Evolutionary conservation across 2,888 invertebrate genomes (phyloP).

Genomic region (Troilus luridus): DNA sequence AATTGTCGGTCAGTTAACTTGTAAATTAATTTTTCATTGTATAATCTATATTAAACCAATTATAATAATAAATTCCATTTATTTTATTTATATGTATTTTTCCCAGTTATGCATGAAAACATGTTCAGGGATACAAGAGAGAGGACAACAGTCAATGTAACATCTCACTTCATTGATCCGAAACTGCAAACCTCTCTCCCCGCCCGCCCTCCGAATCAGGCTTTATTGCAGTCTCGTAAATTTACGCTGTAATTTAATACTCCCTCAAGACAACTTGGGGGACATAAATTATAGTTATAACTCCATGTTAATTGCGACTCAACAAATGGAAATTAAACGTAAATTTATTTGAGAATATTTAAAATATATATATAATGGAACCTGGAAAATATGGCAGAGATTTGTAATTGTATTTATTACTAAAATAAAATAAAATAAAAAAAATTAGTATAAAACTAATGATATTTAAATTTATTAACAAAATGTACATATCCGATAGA

Average conservation of each 20-base stretch:
- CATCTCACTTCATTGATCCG: constrained; percentile 45
- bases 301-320: not conserved
- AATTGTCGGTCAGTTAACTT: not conserved
- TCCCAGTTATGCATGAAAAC: not conserved
- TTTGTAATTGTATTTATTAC: not conserved
- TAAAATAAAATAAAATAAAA: not conserved
- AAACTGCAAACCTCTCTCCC: constrained; percentile 21
- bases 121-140: not conserved
- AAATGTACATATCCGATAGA: too few species aligned
- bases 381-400: not conserved
- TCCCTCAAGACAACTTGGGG: not conserved
- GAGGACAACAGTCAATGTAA: constrained; percentile 40
- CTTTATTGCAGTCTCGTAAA: constrained; percentile 25
- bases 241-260: constrained; percentile 34
- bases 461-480: too few species aligned
- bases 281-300: not conserved
- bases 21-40: not conserved
- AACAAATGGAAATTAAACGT: not conserved
- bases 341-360: not conserved
- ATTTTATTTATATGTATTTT: too few species aligned
- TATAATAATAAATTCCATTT: too few species aligned
- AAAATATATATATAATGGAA: not conserved
- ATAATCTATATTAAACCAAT: too few species aligned
- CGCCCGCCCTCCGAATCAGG: not conserved
- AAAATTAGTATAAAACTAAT: too few species aligned